Evolutionary conservation across 2,888 invertebrate species (phyloP), one percentile per base, ranked within the genome.

Genomic region (Leucania comma): DNA sequence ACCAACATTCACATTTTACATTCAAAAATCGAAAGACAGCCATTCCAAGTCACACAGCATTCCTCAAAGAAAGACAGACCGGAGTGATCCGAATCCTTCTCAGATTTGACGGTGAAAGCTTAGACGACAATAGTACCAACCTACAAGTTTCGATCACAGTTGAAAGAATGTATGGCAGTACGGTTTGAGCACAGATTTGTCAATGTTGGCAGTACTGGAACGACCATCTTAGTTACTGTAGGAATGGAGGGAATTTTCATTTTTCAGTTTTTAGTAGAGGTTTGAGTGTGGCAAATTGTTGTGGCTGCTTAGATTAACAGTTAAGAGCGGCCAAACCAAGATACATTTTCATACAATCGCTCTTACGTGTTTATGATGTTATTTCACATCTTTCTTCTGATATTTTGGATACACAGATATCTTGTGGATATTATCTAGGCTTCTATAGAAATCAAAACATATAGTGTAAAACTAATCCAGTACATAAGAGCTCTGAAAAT

Each of bases 131-230:
- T 58, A 51, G 12, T 20, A 57, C 12, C 56, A 22, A 56, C 57
- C 22, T 57, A 53, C 26, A 74, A 61, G 64, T 61, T 50, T 68
- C 57, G 26, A 24, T 20, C 29, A 54, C 57, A 24, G 26, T 3
- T 17, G 6, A 3, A 46, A 14, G 12, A 51, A 61, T 42, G 10
- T 24, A 50, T 8, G 22, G 35, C 60, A n/a, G 46, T 64, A 64
- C 46, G 35, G 4, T 53, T 57, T 5, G 61, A 54, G 22, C 20
- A 22, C 59, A 50, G 78, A 72, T 75, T 72, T 72, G 46, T 75
- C 63, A 77, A 57, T 62, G 61, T 76, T 76, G 51, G 70, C 38
- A 58, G 77, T 2, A 57, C 24, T 74, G 71, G n/a, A 35, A 26
- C 56, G 38, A 38, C 54, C 60, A 69, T 57, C 35, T 78, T 71